A percentile compares a stretch with the other conserved stretches of the same genome.
Evolutionary conservation across 2,113 vertebrate species (phyloP).

Genomic region (Sturnus vulgaris): DNA sequence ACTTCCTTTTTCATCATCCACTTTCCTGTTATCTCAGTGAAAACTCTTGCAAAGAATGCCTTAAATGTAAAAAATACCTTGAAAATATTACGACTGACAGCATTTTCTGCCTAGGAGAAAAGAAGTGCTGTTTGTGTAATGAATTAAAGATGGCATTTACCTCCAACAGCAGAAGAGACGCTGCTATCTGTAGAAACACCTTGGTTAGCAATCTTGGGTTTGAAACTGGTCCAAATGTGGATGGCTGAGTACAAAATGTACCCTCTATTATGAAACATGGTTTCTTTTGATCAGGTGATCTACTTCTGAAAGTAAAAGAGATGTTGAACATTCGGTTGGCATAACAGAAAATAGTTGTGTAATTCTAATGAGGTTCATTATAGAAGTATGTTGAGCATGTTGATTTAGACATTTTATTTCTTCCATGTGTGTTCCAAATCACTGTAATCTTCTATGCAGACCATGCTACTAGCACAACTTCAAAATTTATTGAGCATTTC

Average conservation of each 20-base stretch:
- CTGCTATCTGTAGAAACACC: constrained; percentile 12
- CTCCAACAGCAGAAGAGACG: not conserved
- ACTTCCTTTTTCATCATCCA: not conserved
- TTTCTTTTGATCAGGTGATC: not conserved
- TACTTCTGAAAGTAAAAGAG: not conserved
- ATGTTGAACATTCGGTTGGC: not conserved
- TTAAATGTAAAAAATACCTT: not conserved
- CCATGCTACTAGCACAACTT: not conserved
- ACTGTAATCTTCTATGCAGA: not conserved
- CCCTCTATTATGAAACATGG: not conserved
- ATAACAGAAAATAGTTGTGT: not conserved
- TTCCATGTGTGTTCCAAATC: not conserved
- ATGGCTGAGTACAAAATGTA: not conserved
- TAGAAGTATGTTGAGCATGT: not conserved
- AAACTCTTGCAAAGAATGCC: not conserved
- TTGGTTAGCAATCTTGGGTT: constrained; percentile 6
- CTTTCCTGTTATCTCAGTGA: not conserved
- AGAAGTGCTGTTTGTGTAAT: constrained; percentile 15
- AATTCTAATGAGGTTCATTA: not conserved
- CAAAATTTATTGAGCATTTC: not conserved
- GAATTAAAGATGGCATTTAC: constrained; percentile 26
- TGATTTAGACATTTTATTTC: not conserved
- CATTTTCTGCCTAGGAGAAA: not conserved
- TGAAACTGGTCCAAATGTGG: not conserved
- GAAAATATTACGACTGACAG: not conserved